Conservation (phyloP, 1,140 invertebrate species). For the Drosophila prosaltans region DNA sequence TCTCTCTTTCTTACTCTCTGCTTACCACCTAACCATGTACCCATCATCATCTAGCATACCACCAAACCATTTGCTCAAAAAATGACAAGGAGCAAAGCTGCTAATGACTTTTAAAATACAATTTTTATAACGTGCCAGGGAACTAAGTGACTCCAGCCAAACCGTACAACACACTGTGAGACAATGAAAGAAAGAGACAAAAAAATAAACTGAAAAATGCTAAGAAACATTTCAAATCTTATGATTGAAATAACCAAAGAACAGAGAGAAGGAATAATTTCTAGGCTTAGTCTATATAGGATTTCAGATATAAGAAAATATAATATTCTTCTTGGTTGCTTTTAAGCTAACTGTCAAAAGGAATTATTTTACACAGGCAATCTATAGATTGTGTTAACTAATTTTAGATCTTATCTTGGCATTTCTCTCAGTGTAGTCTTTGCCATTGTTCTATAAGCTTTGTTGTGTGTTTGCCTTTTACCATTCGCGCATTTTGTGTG, state of each 20-base stretch:
- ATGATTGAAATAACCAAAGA: too few relatives aligned
- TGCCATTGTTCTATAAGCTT: slow-evolving; percentile 10
- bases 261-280: too few relatives aligned
- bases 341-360: too few relatives aligned
- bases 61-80: slow-evolving; percentile 15
- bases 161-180: neutral
- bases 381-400: too few relatives aligned
- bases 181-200: neutral
- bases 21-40: neutral
- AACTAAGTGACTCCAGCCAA: slow-evolving; percentile 26
- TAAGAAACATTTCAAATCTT: neutral
- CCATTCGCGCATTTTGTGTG: slow-evolving; percentile 34
- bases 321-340: too few relatives aligned
- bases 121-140: slow-evolving; percentile 50
- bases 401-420: too few relatives aligned
- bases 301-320: too few relatives aligned
- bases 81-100: slow-evolving; percentile 57
- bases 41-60: slow-evolving; percentile 10
- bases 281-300: too few relatives aligned
- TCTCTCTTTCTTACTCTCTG: too few relatives aligned
- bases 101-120: slow-evolving; percentile 64
- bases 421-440: neutral
- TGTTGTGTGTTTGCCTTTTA: slow-evolving; percentile 10
- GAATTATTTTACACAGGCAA: too few relatives aligned
- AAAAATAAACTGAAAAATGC: neutral